These are phyloP conservation scores for Coregonus ussuriensis DNA, from an alignment of 2,797 vertebrate genomes.

Conservation along the genomic window DNA sequence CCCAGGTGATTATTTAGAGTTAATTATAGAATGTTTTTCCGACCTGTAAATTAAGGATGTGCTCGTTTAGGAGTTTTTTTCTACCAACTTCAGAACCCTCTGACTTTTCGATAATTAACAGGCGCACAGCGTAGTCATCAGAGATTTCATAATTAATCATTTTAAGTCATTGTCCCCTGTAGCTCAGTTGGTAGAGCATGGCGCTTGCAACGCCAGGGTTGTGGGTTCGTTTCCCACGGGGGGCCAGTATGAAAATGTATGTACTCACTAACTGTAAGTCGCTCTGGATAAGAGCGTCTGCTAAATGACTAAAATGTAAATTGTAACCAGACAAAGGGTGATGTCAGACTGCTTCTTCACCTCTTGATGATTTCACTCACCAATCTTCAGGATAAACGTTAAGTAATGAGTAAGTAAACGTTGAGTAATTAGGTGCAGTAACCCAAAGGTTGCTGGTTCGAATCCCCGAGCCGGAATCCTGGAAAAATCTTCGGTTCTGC, in stretches of 20 bases:
- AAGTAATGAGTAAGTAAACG: not conserved
- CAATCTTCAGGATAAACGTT: slow-evolving; percentile 26
- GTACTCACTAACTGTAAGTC: too few species aligned
- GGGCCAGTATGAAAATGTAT: too few species aligned
- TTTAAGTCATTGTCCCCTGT: not conserved
- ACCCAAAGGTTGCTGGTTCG: too few species aligned
- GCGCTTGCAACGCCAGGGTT: too few species aligned
- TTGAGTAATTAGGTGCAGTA: too few species aligned
- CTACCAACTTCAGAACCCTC: slow-evolving; percentile 19
- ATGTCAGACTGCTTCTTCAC: slow-evolving; percentile 5
- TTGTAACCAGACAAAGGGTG: too few species aligned
- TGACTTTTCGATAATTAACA: slow-evolving; percentile 39
- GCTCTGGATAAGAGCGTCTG: too few species aligned
- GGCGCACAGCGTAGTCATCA: slow-evolving; percentile 2
- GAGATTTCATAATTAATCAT: slow-evolving; percentile 12
- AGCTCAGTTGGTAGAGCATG: too few species aligned
- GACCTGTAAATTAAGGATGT: slow-evolving; percentile 18
- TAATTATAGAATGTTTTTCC: slow-evolving; percentile 33
- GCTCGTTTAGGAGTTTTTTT: not conserved
- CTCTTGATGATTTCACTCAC: slow-evolving; percentile 13
- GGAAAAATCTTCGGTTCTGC: too few species aligned
- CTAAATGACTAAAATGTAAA: too few species aligned
- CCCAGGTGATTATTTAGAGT: slow-evolving; percentile 39
- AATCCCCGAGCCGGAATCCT: too few species aligned
- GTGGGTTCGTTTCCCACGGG: too few species aligned